A percentile compares a stretch with the other conserved stretches of the same genome.
These are phyloP conservation scores for Carcina quercana DNA, from an alignment of 2,888 invertebrate species.

Conservation along the genomic window DNA sequence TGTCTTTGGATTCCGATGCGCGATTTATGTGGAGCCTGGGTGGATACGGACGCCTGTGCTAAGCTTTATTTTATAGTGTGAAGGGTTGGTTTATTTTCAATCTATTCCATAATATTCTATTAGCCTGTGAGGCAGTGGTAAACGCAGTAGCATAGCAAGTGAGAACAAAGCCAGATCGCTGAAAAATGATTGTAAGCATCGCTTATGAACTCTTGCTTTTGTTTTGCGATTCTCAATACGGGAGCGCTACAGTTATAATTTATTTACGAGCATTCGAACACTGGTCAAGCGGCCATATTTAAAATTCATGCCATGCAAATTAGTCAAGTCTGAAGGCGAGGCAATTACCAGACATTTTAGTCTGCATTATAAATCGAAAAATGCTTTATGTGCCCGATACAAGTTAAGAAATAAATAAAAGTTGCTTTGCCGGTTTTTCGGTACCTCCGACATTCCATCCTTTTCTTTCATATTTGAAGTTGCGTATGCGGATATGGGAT, in stretches of 20 bases:
- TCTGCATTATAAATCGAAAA: slow-evolving; percentile 49
- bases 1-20: slow-evolving; percentile 45
- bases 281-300: slow-evolving; percentile 35
- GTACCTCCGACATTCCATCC: slow-evolving; percentile 19
- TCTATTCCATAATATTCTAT: neutral
- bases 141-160: too few species aligned
- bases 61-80: slow-evolving; percentile 25
- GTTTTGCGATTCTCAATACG: slow-evolving; percentile 30
- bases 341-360: slow-evolving; percentile 44
- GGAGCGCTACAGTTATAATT: slow-evolving; percentile 32
- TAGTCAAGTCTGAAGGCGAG: slow-evolving; percentile 41
- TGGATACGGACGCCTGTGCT: slow-evolving; percentile 24
- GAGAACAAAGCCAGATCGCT: too few species aligned
- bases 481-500: slow-evolving; percentile 24
- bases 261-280: slow-evolving; percentile 25
- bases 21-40: slow-evolving; percentile 42
- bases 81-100: slow-evolving; percentile 6
- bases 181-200: too few species aligned
- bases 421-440: slow-evolving; percentile 45
- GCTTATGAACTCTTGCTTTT: too few species aligned
- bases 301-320: slow-evolving; percentile 55
- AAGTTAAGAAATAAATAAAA: slow-evolving; percentile 72
- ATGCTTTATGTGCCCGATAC: slow-evolving; percentile 55
- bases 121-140: neutral
- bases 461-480: slow-evolving; percentile 19